Base-by-base conservation (phyloP, 2,797 vertebrate genomes). In the Chloroceryle amazona region DNA sequence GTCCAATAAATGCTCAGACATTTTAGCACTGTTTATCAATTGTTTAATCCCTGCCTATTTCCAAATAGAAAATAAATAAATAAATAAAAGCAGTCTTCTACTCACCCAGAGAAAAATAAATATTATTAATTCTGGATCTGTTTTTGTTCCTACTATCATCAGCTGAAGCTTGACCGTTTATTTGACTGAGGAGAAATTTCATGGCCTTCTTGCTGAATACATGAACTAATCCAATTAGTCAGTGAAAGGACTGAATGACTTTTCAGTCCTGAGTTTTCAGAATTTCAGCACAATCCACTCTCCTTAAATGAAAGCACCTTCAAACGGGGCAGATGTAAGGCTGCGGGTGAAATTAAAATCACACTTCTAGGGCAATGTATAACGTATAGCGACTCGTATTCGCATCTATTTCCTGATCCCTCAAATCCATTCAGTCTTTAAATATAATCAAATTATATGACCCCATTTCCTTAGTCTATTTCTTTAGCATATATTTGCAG, bases 231-330 rank as follows among this genome's bases (percentile, higher is more conserved):
- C 63, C 1, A 0, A 82, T 93, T 67, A 91, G 79, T 26, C 41
- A 52, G 51, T 76, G 29, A 79, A 90, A 93, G 42, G 23, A 82
- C n/a, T 55, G 71, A 85, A 82, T n/a, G 51, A 65, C 91, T 93
- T 87, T 44, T 70, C 72, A 82, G 58, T 47, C 79, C 82, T 15
- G 10, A 82, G 79, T 93, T 65, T 39, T 65, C 44, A 73, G 25
- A 82, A 86, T 65, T 95, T 74, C 52, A 83, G 47, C 65, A 74
- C 42, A 71, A 81, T 42, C 91, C 19, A 68, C 60, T 76, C 62
- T 70, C 66, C 89, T 14, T 73, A 92, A 84, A 84, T 51, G 41
- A 89, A 81, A 88, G 61, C 61, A 90, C 68, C 61, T 87, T 65
- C 58, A 90, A 61, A 86, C 21, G 29, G 10, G 63, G 57, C 37